Percentiles rank a stretch among this genome's conserved stretches.
phyloP scores from a whole-genome alignment of 2,888 invertebrate species.

The Parelbella ahira region DNA sequence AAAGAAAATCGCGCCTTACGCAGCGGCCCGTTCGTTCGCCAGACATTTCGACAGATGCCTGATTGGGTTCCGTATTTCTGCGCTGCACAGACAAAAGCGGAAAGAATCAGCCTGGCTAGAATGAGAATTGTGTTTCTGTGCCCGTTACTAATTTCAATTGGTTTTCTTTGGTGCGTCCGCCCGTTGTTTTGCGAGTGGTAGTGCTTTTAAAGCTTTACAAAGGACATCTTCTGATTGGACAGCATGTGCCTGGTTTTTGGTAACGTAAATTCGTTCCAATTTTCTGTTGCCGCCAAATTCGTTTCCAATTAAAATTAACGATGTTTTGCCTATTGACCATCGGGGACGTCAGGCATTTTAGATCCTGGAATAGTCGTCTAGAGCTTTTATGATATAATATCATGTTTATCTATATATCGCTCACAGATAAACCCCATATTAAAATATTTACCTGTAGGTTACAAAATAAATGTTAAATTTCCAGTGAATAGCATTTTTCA shows the following conservation, averaged over 20 bases:
- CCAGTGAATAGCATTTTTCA: no score
- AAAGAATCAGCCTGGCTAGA: conserved; percentile 17
- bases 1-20: conserved; percentile 34
- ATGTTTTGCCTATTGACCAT: conserved; percentile 10
- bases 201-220: conserved; percentile 22
- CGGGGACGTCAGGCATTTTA: no score
- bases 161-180: conserved; percentile 22
- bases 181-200: conserved; percentile 21
- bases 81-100: conserved; percentile 23
- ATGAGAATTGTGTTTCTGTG: conserved; percentile 22
- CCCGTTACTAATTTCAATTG: conserved; percentile 25
- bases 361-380: conserved; percentile 6
- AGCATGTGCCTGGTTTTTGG: conserved; percentile 20
- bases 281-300: conserved; percentile 20
- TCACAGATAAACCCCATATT: no score
- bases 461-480: no score
- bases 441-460: no score
- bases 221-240: conserved; percentile 22
- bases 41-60: conserved; percentile 36
- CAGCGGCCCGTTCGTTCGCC: conserved; percentile 31
- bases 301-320: conserved; percentile 19
- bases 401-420: no score
- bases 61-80: conserved; percentile 33
- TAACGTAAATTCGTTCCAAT: conserved; percentile 21
- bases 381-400: no score